Conservation (phyloP, 2,888 invertebrate species). For the Artemia sinica region DNA sequence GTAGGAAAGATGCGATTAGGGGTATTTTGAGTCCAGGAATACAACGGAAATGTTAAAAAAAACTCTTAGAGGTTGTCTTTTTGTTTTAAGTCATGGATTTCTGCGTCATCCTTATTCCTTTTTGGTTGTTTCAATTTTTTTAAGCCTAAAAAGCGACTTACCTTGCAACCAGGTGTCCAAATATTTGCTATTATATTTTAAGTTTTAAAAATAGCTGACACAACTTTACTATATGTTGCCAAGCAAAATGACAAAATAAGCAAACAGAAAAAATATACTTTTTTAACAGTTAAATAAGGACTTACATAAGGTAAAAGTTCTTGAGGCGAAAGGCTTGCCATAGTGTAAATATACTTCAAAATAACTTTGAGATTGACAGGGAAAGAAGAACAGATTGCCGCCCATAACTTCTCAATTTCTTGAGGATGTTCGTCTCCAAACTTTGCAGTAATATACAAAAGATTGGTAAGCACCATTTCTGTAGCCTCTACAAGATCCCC, state of each 20-base stretch:
- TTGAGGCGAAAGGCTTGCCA: slow-evolving; percentile 91
- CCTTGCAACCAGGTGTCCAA: too few relatives aligned
- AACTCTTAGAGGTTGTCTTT: too few relatives aligned
- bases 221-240: too few relatives aligned
- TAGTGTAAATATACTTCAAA: slow-evolving; percentile 82
- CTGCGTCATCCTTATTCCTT: too few relatives aligned
- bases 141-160: too few relatives aligned
- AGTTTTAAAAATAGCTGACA: too few relatives aligned
- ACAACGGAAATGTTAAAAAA: too few relatives aligned
- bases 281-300: slow-evolving; percentile 26
- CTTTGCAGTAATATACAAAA: slow-evolving; percentile 94
- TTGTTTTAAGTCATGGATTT: too few relatives aligned
- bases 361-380: slow-evolving; percentile 93
- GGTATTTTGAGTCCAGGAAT: too few relatives aligned
- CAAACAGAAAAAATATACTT: slow-evolving; percentile 14
- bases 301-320: slow-evolving; percentile 79
- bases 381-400: slow-evolving; percentile 84
- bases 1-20: too few relatives aligned
- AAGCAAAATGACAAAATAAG: background rate
- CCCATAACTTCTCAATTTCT: slow-evolving; percentile 91
- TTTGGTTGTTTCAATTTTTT: too few relatives aligned
- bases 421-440: slow-evolving; percentile 89
- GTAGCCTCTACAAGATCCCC: slow-evolving; percentile 97
- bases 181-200: too few relatives aligned
- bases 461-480: slow-evolving; percentile 96